phyloP scores from a whole-genome alignment of 2,113 vertebrate genomes.

The Chionodraco myersi region DNA sequence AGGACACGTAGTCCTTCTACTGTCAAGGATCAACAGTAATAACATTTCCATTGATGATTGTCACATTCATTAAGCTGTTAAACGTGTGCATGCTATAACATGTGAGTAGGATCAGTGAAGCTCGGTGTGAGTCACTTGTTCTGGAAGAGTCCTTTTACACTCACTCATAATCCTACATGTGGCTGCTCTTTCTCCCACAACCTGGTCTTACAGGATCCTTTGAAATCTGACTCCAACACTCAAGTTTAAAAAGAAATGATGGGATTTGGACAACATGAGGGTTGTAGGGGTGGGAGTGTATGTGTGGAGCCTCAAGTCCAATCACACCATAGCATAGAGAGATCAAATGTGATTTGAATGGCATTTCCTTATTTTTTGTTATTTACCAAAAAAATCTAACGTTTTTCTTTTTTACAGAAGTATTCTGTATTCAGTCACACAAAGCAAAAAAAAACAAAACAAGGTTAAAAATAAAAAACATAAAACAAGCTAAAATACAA shows the following conservation, averaged over 20 bases:
- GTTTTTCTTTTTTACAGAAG: too few relatives aligned
- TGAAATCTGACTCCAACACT: neutral
- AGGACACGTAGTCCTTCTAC: neutral
- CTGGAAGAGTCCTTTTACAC: conserved; percentile 42
- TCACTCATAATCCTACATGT: conserved; percentile 5
- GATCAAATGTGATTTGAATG: too few relatives aligned
- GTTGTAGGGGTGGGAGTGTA: too few relatives aligned
- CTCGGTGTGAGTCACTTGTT: conserved; percentile 40
- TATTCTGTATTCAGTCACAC: too few relatives aligned
- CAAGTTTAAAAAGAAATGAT: neutral
- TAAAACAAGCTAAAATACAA: too few relatives aligned
- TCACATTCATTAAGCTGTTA: neutral
- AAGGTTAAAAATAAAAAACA: too few relatives aligned
- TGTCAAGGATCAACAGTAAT: neutral
- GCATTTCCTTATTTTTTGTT: too few relatives aligned
- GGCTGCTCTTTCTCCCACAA: neutral
- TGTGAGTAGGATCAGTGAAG: neutral
- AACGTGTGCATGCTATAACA: neutral
- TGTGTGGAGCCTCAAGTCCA: too few relatives aligned
- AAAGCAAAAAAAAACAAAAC: too few relatives aligned
- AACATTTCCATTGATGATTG: neutral
- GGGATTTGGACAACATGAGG: neutral
- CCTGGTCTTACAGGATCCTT: neutral
- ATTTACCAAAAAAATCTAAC: too few relatives aligned
- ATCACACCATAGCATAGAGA: too few relatives aligned